These are phyloP conservation scores for Cacoxenus indagator DNA, from an alignment of 2,888 invertebrate species.

Conservation along the genomic window DNA sequence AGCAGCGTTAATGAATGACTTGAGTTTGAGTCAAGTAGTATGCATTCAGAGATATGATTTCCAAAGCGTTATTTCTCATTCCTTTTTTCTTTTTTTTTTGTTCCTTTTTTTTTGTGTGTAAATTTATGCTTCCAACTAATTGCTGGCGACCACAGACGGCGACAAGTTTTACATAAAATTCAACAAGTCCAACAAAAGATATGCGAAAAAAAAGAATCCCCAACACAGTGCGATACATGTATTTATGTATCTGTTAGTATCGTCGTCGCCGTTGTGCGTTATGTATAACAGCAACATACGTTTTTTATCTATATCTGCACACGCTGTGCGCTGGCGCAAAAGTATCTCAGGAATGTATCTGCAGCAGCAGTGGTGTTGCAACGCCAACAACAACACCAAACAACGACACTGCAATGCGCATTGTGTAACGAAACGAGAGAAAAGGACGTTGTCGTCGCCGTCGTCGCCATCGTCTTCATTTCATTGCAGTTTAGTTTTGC, in stretches of 20 bases:
- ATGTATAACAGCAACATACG: too few species aligned
- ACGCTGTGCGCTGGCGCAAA: constrained; percentile 17
- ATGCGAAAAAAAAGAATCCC: neutral
- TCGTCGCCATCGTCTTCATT: neutral
- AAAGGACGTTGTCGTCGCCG: constrained; percentile 7
- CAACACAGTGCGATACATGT: too few species aligned
- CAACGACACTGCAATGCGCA: too few species aligned
- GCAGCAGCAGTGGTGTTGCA: neutral
- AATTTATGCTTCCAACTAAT: neutral
- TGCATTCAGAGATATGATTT: too few species aligned
- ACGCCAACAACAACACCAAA: too few species aligned
- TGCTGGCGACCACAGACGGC: neutral
- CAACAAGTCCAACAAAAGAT: neutral
- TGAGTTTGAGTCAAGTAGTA: too few species aligned
- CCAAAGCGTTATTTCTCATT: too few species aligned
- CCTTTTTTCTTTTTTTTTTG: neutral
- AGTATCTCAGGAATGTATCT: constrained; percentile 59
- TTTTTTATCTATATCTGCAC: neutral
- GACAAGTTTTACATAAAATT: neutral
- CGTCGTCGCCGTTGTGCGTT: too few species aligned
- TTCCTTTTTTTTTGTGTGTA: neutral
- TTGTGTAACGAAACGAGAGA: too few species aligned
- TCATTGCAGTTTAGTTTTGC: neutral
- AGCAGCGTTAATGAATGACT: too few species aligned
- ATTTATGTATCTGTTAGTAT: too few species aligned